Base-by-base conservation (phyloP, 2,113 vertebrate genomes). In the Amphiprion ocellaris region DNA sequence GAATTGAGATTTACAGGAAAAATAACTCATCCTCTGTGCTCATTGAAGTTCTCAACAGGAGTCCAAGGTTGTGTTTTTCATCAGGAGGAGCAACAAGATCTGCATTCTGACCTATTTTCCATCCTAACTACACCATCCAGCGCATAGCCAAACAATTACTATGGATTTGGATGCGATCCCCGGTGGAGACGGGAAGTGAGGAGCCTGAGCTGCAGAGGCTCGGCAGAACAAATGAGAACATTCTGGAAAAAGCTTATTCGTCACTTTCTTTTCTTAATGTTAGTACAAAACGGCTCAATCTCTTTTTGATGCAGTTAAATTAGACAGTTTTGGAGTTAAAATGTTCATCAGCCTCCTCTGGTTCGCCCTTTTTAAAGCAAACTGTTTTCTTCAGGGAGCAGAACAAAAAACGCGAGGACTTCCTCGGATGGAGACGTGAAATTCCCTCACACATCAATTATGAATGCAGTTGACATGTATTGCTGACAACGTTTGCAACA, bases 391-490 rank as follows among this genome's bases (percentile, higher is more conserved):
- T 54, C n/a, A 39, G 58, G 56, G 59, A 74, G 52, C 9, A 41
- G 14, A 74, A 52, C 39, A 74, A 15, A 23, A 58, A 39, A 23
- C 17, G 4, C 46, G 10, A 68, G 0, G 1, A 30, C 58, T 60
- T 53, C n/a, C 30, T 82, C 24, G 21, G 54, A 55, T 28, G 49
- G 14, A 60, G 28, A 81, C 41, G 44, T 58, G 19, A 79, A 81
- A 82, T 72, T 82, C 44, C 33, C 77, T 64, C 14, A 30, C 23
- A 39, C 19, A 79, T 85, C 14, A 80, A 87, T 89, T 80, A 90
- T 89, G 44, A 62, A 77, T 86, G 41, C 15, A 26, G 19, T 37
- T 80, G 61, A 78, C 46, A 81, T 78, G 70, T 47, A 80, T n/a
- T 28, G 16, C 39, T 73, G 19, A 44, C 49, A 78, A 61, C 52